phyloP scores from a whole-genome alignment of 2,113 vertebrate species.

The Aplodontia rufa region DNA sequence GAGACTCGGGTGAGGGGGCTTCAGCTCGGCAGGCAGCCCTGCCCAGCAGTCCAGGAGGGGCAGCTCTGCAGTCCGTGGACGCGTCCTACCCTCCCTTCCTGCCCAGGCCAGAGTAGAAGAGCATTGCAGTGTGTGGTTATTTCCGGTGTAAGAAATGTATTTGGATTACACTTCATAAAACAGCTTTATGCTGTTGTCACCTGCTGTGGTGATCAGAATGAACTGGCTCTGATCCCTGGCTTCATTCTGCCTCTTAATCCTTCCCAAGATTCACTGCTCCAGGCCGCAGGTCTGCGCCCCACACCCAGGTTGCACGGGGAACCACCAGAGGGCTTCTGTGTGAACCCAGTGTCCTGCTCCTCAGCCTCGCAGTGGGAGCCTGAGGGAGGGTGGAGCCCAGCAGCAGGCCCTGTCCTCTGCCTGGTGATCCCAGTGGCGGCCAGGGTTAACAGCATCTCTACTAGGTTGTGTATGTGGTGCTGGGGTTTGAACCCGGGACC shows the following conservation, averaged over 20 bases:
- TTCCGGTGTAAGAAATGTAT: not conserved
- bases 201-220: not conserved
- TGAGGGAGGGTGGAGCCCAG: not conserved
- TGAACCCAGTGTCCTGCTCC: not conserved
- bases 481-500: too few species aligned
- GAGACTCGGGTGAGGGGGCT: not conserved
- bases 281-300: not conserved
- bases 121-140: not conserved
- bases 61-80: not conserved
- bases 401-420: not conserved
- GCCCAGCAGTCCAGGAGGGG: not conserved
- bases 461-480: too few species aligned
- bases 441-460: not conserved
- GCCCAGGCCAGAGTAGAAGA: not conserved
- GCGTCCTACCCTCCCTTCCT: not conserved
- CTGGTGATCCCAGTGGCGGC: not conserved
- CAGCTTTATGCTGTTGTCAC: too few species aligned
- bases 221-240: not conserved
- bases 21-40: too few species aligned
- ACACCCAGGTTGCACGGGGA: not conserved
- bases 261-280: not conserved
- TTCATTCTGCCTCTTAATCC: fast-evolving
- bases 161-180: not conserved
- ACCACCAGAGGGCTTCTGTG: not conserved
- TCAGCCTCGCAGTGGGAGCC: not conserved